These are phyloP conservation scores for Anaspis maculata DNA, from an alignment of 2,888 invertebrate species.

Conservation along the genomic window DNA sequence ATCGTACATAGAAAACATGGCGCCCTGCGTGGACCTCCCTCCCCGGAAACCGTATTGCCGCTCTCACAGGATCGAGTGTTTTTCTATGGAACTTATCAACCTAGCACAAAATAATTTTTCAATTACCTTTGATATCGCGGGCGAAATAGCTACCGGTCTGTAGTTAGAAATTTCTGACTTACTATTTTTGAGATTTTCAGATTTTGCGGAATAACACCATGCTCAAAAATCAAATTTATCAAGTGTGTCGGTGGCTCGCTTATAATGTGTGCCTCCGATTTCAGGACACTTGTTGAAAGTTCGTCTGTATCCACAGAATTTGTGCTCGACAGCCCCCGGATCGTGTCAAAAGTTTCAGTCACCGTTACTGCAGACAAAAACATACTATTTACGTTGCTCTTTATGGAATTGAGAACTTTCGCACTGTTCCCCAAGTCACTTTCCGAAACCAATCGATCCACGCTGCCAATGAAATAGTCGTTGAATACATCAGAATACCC, in stretches of 20 bases:
- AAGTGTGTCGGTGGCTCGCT: conserved; percentile 18
- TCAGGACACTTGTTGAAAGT: too few relatives aligned
- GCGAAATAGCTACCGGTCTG: not conserved
- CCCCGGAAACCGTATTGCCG: not conserved
- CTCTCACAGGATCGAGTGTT: not conserved
- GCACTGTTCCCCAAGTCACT: too few relatives aligned
- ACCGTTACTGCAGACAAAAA: too few relatives aligned
- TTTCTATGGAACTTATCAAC: not conserved
- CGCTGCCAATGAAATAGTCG: too few relatives aligned
- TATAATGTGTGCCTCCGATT: too few relatives aligned
- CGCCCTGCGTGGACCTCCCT: not conserved
- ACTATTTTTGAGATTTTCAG: not conserved
- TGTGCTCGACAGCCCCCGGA: too few relatives aligned
- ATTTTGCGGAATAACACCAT: not conserved
- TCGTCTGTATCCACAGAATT: too few relatives aligned
- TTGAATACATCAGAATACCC: too few relatives aligned
- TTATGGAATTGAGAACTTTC: too few relatives aligned
- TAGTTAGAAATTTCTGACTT: not conserved
- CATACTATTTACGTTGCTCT: too few relatives aligned
- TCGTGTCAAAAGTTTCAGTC: too few relatives aligned
- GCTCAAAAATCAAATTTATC: not conserved
- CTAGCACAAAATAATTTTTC: not conserved
- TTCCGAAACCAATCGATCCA: too few relatives aligned
- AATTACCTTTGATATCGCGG: not conserved
- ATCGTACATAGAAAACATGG: not conserved